Evolutionary conservation across 2,113 vertebrate species (phyloP).

Genomic region (Haemorhous mexicanus): DNA sequence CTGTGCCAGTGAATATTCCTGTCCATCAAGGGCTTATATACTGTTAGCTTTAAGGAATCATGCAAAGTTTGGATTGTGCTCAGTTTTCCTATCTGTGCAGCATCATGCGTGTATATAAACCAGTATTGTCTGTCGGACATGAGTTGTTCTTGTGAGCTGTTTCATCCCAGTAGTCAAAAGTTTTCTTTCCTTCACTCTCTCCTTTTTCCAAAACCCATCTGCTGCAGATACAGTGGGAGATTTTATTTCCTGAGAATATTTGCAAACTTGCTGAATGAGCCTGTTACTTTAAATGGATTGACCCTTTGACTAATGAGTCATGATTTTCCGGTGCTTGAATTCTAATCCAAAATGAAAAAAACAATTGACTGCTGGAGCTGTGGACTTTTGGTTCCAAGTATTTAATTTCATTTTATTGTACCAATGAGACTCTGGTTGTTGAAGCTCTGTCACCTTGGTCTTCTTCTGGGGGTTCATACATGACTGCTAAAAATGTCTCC

Average conservation of each 20-base stretch:
- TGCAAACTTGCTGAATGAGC: slow-evolving; percentile 21
- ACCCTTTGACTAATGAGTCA: slow-evolving; percentile 36
- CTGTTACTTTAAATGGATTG: slow-evolving; percentile 45
- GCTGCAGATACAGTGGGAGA: slow-evolving; percentile 1
- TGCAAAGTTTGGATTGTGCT: background rate
- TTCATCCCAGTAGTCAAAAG: background rate
- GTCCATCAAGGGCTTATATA: background rate
- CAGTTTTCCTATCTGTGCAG: background rate
- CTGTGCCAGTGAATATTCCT: background rate
- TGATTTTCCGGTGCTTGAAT: background rate
- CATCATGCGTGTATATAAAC: background rate
- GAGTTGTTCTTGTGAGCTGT: background rate
- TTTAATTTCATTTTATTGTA: slow-evolving; percentile 17
- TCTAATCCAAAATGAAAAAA: slow-evolving; percentile 20
- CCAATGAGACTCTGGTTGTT: background rate
- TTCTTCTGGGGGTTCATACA: background rate
- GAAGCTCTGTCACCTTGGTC: background rate
- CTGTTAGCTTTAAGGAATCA: background rate
- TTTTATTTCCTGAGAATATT: slow-evolving; percentile 2
- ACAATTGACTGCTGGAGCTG: background rate
- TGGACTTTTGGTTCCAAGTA: background rate
- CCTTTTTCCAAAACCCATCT: slow-evolving; percentile 3
- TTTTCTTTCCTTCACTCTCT: background rate
- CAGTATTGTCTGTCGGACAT: background rate
- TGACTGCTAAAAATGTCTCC: background rate